Conservation (phyloP, 2,113 vertebrate genomes). For the Solenodon paradoxus region DNA sequence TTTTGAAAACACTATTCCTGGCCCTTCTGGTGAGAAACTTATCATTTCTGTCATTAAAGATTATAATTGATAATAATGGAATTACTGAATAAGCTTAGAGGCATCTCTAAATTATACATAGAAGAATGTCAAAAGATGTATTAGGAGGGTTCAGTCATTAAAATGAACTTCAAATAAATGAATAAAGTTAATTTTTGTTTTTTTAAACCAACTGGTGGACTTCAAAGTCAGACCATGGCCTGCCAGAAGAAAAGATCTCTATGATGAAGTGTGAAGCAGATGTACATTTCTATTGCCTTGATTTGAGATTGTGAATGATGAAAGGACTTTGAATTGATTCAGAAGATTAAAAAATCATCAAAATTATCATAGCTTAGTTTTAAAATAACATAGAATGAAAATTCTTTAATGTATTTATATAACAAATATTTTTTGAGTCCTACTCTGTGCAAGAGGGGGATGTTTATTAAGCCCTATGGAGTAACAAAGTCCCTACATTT, state of each 20-base stretch:
- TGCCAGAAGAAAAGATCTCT: neutral
- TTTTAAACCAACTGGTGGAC: conserved; percentile 23
- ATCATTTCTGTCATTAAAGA: conserved; percentile 17
- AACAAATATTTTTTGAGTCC: conserved; percentile 40
- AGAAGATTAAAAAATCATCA: conserved; percentile 1
- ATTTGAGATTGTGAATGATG: neutral
- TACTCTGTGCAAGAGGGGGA: conserved; percentile 22
- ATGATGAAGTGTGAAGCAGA: neutral
- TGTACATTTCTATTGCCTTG: neutral
- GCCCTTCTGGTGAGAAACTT: conserved; percentile 6
- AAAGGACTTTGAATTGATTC: neutral
- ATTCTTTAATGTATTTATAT: neutral
- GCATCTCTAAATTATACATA: neutral
- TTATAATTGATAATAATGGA: conserved; percentile 28
- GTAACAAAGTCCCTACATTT: conserved; percentile 16
- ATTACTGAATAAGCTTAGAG: conserved; percentile 28
- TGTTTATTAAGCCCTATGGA: conserved; percentile 28
- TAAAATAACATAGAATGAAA: conserved; percentile 23
- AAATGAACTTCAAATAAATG: conserved; percentile 36
- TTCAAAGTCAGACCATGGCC: neutral
- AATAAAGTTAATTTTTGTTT: conserved; percentile 23
- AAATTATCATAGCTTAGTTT: neutral
- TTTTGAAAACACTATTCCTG: conserved; percentile 35
- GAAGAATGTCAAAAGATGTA: conserved; percentile 30
- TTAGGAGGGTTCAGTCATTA: neutral